phyloP scores from a whole-genome alignment of 2,113 vertebrate genomes.

The Daphoenositta chrysoptera region DNA sequence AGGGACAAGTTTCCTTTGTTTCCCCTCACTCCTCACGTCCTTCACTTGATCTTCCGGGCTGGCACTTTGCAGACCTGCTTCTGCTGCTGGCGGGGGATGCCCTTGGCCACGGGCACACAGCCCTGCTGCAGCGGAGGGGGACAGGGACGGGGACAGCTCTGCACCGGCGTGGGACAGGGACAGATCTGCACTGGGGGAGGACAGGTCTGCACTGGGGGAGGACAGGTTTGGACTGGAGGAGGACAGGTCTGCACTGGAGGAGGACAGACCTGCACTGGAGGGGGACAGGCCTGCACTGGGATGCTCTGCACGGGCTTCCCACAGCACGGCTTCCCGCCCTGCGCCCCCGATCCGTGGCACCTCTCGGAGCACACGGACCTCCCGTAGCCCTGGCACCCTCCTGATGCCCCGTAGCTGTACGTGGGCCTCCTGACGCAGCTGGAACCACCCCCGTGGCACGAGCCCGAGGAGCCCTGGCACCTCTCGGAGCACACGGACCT shows the following conservation, averaged over 20 bases:
- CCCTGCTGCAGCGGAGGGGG: no score
- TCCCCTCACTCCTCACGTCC: no score
- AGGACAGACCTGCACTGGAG: neutral
- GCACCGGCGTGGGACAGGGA: neutral
- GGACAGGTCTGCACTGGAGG: neutral
- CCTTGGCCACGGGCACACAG: no score
- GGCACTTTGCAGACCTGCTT: no score
- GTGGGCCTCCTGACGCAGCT: neutral
- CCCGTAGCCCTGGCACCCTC: neutral
- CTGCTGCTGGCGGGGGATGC: neutral
- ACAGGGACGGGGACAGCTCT: no score
- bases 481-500: neutral
- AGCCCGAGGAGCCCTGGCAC: neutral
- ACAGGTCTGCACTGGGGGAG: neutral
- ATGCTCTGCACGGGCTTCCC: neutral
- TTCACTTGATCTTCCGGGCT: no score
- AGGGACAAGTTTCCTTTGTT: no score
- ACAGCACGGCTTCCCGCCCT: neutral
- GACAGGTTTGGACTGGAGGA: neutral
- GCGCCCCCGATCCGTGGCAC: rapidly evolving
- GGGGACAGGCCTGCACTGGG: neutral
- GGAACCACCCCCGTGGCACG: rapidly evolving
- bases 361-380: neutral
- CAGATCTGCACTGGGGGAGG: neutral
- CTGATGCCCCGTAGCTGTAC: rapidly evolving